Percentiles rank a stretch among this genome's conserved stretches.
phyloP scores from a whole-genome alignment of 1,140 invertebrate species.

The Hypsibius dujardini region DNA sequence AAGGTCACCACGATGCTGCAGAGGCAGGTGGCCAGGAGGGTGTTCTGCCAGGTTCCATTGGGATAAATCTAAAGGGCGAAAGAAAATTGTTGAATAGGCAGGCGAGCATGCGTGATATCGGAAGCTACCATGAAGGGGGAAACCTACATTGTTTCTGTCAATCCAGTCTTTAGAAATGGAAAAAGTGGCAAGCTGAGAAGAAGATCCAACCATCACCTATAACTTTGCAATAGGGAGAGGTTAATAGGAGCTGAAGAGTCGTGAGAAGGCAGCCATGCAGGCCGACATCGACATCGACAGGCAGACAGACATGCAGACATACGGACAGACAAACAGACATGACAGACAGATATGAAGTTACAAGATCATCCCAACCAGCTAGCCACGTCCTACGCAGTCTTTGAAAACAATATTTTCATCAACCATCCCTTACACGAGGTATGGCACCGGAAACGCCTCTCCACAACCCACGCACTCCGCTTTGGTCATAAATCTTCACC shows the following conservation, averaged over 20 bases:
- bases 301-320: neutral
- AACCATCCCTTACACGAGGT: slow-evolving; percentile 38
- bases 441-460: slow-evolving; percentile 55
- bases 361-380: slow-evolving; percentile 30
- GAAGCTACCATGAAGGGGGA: neutral
- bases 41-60: slow-evolving; percentile 40
- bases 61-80: too few relatives aligned
- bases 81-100: too few relatives aligned
- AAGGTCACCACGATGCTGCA: slow-evolving; percentile 59
- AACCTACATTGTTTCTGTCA: slow-evolving; percentile 35
- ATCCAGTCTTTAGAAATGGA: slow-evolving; percentile 37
- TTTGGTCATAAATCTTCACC: slow-evolving; percentile 44
- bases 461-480: slow-evolving; percentile 54
- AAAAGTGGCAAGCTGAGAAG: slow-evolving; percentile 66
- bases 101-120: too few relatives aligned
- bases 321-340: too few relatives aligned
- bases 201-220: slow-evolving; percentile 54
- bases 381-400: neutral
- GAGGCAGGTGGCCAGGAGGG: slow-evolving; percentile 53
- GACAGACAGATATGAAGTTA: slow-evolving; percentile 24
- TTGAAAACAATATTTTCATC: neutral
- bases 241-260: too few relatives aligned
- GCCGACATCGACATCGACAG: neutral
- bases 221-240: too few relatives aligned
- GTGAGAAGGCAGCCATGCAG: too few relatives aligned